These are phyloP conservation scores for Himalopsyche japonica DNA, from an alignment of 2,888 invertebrate species.

Conservation along the genomic window DNA sequence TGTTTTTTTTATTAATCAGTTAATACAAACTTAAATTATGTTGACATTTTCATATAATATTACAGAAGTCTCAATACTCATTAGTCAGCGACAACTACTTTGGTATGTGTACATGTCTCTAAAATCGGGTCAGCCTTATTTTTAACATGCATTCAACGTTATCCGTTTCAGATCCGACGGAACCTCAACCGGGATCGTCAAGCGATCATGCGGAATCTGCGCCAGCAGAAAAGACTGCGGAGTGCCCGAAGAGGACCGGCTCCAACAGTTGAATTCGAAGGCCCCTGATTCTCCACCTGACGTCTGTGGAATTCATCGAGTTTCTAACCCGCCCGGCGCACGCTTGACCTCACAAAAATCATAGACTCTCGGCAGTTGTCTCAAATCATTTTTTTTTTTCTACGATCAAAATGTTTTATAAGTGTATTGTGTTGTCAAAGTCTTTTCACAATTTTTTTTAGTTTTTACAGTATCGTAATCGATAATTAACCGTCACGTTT, in stretches of 20 bases:
- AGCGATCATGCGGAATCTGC: slow-evolving; percentile 1
- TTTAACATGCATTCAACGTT: too few relatives aligned
- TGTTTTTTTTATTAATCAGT: too few relatives aligned
- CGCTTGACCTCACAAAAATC: not conserved
- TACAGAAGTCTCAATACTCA: too few relatives aligned
- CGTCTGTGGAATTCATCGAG: too few relatives aligned
- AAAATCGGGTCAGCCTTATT: too few relatives aligned
- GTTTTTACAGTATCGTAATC: not conserved
- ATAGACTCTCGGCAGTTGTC: not conserved
- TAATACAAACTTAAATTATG: too few relatives aligned
- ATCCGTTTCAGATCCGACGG: slow-evolving; percentile 30
- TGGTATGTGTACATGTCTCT: too few relatives aligned
- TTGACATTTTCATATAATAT: too few relatives aligned
- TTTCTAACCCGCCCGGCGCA: too few relatives aligned
- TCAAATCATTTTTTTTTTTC: not conserved
- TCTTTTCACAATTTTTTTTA: not conserved
- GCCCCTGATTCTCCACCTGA: not conserved
- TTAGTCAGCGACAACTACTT: too few relatives aligned
- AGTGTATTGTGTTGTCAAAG: not conserved
- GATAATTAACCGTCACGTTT: too few relatives aligned
- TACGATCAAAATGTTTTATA: not conserved
- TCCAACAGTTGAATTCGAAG: slow-evolving; percentile 29
- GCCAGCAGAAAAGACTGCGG: not conserved
- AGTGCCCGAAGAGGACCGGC: not conserved
- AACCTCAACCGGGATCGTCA: slow-evolving; percentile 34